A percentile compares a stretch with the other conserved stretches of the same genome.
Evolutionary conservation across 1,140 invertebrate species (phyloP).

Genomic region (Coenobita brevimanus): DNA sequence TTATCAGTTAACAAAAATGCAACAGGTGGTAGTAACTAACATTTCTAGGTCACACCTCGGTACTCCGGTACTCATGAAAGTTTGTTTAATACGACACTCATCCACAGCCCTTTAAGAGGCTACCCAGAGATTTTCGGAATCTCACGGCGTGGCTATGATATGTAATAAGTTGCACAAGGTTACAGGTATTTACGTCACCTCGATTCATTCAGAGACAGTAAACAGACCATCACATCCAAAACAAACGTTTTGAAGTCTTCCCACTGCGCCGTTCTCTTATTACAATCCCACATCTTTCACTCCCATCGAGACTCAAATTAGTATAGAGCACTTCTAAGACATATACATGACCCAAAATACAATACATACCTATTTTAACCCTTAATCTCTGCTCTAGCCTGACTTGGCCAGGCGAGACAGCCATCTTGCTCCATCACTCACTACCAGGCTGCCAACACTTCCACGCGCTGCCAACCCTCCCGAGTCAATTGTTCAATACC

Average conservation of each 20-base stretch:
- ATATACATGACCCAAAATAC: neutral
- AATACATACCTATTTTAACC: slow-evolving; percentile 69
- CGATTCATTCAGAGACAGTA: slow-evolving; percentile 40
- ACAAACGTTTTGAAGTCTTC: slow-evolving; percentile 24
- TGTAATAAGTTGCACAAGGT: neutral
- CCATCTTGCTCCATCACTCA: slow-evolving; percentile 66
- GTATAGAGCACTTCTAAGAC: neutral
- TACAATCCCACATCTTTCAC: neutral
- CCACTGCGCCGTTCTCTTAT: neutral
- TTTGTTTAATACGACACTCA: too few species aligned
- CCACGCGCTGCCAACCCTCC: neutral
- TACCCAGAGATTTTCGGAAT: too few species aligned
- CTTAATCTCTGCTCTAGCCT: slow-evolving; percentile 69
- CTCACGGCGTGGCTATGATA: too few species aligned
- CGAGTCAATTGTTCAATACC: neutral
- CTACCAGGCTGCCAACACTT: neutral
- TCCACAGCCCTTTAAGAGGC: too few species aligned
- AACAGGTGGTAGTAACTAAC: slow-evolving; percentile 21
- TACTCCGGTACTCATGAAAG: neutral
- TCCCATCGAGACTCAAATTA: neutral
- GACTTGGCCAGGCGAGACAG: slow-evolving; percentile 59
- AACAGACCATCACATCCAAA: slow-evolving; percentile 46
- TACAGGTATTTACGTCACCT: slow-evolving; percentile 28
- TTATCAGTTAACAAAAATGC: neutral
- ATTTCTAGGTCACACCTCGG: slow-evolving; percentile 27